Conservation (phyloP, 2,113 vertebrate species). For the Peromyscus maniculatus region DNA sequence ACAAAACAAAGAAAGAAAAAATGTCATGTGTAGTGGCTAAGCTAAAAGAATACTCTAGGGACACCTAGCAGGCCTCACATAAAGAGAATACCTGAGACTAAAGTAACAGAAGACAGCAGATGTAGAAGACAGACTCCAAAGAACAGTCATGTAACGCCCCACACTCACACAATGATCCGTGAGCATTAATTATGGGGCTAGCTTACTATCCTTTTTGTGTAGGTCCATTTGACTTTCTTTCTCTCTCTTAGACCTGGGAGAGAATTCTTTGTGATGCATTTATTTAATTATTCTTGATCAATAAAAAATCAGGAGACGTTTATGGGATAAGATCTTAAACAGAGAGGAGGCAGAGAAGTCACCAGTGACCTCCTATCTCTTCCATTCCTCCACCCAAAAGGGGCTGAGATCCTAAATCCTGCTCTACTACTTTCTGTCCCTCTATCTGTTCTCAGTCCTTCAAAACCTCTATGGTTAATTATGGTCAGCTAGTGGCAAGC, state of each 20-base stretch:
- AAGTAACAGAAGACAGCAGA: neutral
- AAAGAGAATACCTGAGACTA: too few relatives aligned
- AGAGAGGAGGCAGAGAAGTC: too few relatives aligned
- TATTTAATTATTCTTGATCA: too few relatives aligned
- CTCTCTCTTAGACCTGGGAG: neutral
- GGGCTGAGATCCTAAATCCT: too few relatives aligned
- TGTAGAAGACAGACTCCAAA: neutral
- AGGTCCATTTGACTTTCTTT: neutral
- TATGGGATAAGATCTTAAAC: too few relatives aligned
- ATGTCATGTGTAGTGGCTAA: neutral
- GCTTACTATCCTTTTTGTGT: neutral
- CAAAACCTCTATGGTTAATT: too few relatives aligned
- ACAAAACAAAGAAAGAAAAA: neutral
- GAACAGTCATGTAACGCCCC: neutral
- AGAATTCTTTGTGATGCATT: neutral
- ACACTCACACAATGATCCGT: neutral
- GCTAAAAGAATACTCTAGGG: neutral
- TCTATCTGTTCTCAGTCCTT: too few relatives aligned
- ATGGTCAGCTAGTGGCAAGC: too few relatives aligned
- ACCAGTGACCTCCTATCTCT: too few relatives aligned
- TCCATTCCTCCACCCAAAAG: too few relatives aligned
- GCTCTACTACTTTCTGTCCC: too few relatives aligned
- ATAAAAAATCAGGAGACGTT: too few relatives aligned
- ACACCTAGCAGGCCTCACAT: neutral
- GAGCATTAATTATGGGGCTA: neutral